Percentiles rank a stretch among this genome's conserved stretches.
Evolutionary conservation across 2,888 invertebrate species (phyloP).

Genomic region (Monoplex corrugatus): DNA sequence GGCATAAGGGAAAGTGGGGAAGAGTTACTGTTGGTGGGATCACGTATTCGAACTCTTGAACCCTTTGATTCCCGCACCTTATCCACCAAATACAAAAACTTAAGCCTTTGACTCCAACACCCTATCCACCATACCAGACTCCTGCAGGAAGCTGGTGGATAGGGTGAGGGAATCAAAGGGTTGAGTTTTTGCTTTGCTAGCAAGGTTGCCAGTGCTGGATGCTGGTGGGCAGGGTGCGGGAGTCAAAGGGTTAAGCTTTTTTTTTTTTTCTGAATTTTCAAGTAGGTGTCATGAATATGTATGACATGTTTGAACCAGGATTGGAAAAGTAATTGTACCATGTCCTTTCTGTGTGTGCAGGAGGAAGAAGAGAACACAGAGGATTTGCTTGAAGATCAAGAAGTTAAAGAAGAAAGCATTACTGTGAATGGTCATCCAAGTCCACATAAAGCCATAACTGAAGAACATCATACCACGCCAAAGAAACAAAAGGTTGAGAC

Average conservation of each 20-base stretch:
- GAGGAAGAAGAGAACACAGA: slow-evolving; percentile 29
- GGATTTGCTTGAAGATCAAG: neutral
- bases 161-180: no score
- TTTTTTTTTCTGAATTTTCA: neutral
- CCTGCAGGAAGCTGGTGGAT: no score
- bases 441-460: neutral
- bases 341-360: neutral
- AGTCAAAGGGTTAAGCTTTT: neutral
- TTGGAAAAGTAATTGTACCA: neutral
- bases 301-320: neutral
- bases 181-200: no score
- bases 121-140: no score
- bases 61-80: no score
- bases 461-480: neutral
- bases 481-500: neutral
- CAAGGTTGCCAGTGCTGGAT: no score
- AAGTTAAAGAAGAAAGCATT: neutral
- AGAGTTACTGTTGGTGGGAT: no score
- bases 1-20: no score
- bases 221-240: neutral
- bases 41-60: no score
- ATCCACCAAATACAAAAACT: no score
- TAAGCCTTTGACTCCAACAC: no score
- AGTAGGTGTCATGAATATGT: neutral
- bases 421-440: neutral